A percentile compares a stretch with the other conserved stretches of the same genome.
phyloP scores from a whole-genome alignment of 2,888 invertebrate genomes.

The Cryptocephalus moraei region DNA sequence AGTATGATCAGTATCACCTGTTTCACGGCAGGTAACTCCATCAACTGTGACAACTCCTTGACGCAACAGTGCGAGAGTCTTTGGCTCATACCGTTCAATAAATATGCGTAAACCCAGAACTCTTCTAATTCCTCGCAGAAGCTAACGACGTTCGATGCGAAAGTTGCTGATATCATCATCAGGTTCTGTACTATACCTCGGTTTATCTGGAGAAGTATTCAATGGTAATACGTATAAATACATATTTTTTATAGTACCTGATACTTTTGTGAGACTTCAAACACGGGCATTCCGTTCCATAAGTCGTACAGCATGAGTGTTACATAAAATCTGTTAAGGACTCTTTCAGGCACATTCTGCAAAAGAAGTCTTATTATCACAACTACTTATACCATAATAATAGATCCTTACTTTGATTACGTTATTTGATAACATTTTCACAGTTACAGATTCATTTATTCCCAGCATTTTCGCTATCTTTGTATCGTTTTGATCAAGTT shows the following conservation, averaged over 20 bases:
- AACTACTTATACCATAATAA: neutral
- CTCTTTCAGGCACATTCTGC: slow-evolving; percentile 48
- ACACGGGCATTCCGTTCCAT: slow-evolving; percentile 57
- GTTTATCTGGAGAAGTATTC: slow-evolving; percentile 37
- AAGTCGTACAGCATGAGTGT: slow-evolving; percentile 77
- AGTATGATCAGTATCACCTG: slow-evolving; percentile 42
- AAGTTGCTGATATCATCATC: slow-evolving; percentile 58
- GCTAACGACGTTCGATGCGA: slow-evolving; percentile 64
- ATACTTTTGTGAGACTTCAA: slow-evolving; percentile 60
- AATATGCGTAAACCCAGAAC: slow-evolving; percentile 72
- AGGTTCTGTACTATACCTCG: slow-evolving; percentile 75
- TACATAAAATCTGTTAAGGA: slow-evolving; percentile 73
- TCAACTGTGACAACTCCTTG: slow-evolving; percentile 65
- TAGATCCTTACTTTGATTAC: slow-evolving; percentile 43
- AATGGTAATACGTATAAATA: too few relatives aligned
- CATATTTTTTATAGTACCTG: slow-evolving; percentile 25
- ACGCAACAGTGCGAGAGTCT: slow-evolving; percentile 74
- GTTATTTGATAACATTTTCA: slow-evolving; percentile 58
- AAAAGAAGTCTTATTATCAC: slow-evolving; percentile 13
- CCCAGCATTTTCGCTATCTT: slow-evolving; percentile 66
- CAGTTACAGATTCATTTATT: slow-evolving; percentile 62
- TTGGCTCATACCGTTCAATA: slow-evolving; percentile 63
- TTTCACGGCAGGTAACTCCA: slow-evolving; percentile 84
- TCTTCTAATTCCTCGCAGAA: slow-evolving; percentile 71
- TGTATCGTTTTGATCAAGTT: slow-evolving; percentile 52